A percentile compares a stretch with the other conserved stretches of the same genome.
Evolutionary conservation across 2,888 invertebrate genomes (phyloP).

Genomic region (Polyommatus iphigenia): DNA sequence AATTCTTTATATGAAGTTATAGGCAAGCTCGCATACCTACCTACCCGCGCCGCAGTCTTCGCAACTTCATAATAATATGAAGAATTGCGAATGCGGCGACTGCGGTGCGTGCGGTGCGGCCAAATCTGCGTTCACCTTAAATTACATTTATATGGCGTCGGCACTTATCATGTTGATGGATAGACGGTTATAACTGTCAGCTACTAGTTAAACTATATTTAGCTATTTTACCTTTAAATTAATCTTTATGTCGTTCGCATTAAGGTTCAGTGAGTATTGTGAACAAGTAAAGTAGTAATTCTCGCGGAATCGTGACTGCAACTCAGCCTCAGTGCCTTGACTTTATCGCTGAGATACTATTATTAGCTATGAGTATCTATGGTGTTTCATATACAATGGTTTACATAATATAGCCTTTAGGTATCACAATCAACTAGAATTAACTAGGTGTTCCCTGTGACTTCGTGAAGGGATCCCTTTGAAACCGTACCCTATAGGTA

Average conservation of each 20-base stretch:
- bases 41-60: too few relatives aligned
- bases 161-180: slow-evolving; percentile 12
- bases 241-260: not conserved
- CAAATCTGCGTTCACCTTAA: too few relatives aligned
- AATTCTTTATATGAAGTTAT: too few relatives aligned
- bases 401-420: not conserved
- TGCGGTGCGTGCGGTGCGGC: too few relatives aligned
- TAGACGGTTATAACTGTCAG: not conserved
- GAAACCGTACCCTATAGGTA: too few relatives aligned
- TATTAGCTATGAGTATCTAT: slow-evolving; percentile 18
- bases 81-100: too few relatives aligned
- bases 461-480: not conserved
- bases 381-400: not conserved
- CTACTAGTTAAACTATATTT: not conserved
- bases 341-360: slow-evolving; percentile 16
- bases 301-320: slow-evolving; percentile 9
- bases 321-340: slow-evolving; percentile 18
- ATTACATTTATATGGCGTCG: slow-evolving; percentile 1
- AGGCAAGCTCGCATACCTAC: too few relatives aligned
- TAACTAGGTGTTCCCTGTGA: not conserved
- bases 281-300: not conserved
- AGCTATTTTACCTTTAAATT: not conserved
- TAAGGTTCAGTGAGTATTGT: not conserved
- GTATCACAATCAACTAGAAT: not conserved
- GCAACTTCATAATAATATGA: too few relatives aligned